Evolutionary conservation across 2,113 vertebrate genomes (phyloP), one percentile per base, ranked within the genome.

Genomic region (Oenanthe oenanthe): DNA sequence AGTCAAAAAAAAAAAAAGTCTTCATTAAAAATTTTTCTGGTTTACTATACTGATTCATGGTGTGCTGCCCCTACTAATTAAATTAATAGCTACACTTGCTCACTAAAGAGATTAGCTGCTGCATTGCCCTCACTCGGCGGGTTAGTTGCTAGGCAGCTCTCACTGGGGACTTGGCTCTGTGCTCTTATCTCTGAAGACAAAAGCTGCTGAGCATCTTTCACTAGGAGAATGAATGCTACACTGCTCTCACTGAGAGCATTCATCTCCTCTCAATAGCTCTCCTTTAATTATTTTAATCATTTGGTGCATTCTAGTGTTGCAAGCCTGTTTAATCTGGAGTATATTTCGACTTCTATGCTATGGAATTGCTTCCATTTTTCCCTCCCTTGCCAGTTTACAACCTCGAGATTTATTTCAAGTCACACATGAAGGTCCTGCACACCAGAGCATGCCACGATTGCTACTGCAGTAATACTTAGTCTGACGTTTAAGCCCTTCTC

Each of bases 41-140:
- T 95, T 96, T 96, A 94, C 92, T 22, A 78, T 40, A 51, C 94
- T 68, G 85, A 96, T 97, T 95, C 97, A 98, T 93, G 97, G 95
- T 96, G 95, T 34, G 4, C 79, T 97, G 97, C 96, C 54, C 97
- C 89, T 95, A 82, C 90, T 98, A 97, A 98, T 98, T 98, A 97
- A 98, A 98, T 98, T 98, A 98, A 98, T 97, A 98, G 96, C 97
- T 96, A 93, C 95, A 96, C 93, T 97, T 97, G 96, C 96, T 97
- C 97, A 94, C 97, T 78, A 73, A 96, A 94, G 94, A 97, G 97
- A 98, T 97, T 98, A 98, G 93, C 91, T 94, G 95, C 60, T n/a
- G 67, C 61, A 75, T 91, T 92, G 76, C 89, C 93, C 84, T 96
- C 93, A 95, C 82, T 90, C 24, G 61, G 91, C 6, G 2, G 74